Evolutionary conservation across 1,140 invertebrate genomes (phyloP).

Genomic region (Ctenoplectra terminalis): DNA sequence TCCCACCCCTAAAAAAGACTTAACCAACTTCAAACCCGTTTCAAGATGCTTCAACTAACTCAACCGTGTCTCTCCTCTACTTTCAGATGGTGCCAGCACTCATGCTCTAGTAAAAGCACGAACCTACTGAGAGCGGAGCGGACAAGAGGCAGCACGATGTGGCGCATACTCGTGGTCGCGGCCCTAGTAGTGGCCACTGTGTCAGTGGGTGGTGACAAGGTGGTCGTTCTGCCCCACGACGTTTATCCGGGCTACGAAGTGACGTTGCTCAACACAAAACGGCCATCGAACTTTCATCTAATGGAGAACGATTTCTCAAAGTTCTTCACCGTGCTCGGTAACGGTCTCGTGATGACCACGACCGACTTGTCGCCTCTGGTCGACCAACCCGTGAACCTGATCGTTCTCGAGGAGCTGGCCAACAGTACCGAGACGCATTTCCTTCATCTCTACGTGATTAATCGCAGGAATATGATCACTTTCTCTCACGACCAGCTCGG

Average conservation of each 20-base stretch:
- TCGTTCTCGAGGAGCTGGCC: conserved; percentile 90
- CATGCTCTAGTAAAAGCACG: conserved; percentile 61
- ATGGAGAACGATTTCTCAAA: conserved; percentile 90
- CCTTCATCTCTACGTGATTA: conserved; percentile 91
- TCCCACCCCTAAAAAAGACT: too few relatives aligned
- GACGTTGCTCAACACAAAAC: conserved; percentile 85
- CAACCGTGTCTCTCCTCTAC: too few relatives aligned
- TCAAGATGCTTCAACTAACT: too few relatives aligned
- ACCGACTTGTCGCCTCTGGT: conserved; percentile 91
- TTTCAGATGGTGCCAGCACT: conserved; percentile 53
- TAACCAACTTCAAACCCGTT: too few relatives aligned
- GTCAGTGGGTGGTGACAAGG: conserved; percentile 60
- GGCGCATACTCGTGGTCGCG: conserved; percentile 45
- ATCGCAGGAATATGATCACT: conserved; percentile 90
- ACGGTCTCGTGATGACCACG: conserved; percentile 95
- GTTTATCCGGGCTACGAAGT: conserved; percentile 93
- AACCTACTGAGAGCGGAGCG: conserved; percentile 39
- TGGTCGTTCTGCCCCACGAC: conserved; percentile 90
- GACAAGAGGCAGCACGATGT: conserved; percentile 54
- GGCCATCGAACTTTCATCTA: conserved; percentile 86
- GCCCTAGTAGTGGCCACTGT: conserved; percentile 43
- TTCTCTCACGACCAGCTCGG: conserved; percentile 88
- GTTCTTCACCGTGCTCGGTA: conserved; percentile 93
- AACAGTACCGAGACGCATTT: conserved; percentile 91
- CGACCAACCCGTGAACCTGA: conserved; percentile 90